Evolutionary conservation across 2,797 vertebrate genomes (phyloP).

Genomic region (Acipenser oxyrinchus): DNA sequence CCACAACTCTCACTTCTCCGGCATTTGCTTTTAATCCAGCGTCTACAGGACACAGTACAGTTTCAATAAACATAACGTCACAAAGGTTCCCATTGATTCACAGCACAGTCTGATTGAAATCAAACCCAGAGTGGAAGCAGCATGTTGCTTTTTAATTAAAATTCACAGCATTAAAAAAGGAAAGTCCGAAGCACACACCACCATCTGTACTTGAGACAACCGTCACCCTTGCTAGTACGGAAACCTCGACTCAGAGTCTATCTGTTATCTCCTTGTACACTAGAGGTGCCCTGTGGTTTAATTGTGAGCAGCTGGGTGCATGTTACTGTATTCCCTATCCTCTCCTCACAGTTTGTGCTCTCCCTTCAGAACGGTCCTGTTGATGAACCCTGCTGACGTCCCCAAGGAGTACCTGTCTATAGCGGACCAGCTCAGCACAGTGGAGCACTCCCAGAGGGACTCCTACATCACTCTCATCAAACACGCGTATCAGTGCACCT

Average conservation of each 20-base stretch:
- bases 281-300: no score
- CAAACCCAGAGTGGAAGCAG: neutral
- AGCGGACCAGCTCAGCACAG: constrained; percentile 65
- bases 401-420: constrained; percentile 76
- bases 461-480: constrained; percentile 69
- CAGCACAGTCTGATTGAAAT: constrained; percentile 17
- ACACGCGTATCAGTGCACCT: constrained; percentile 80
- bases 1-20: no score
- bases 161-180: no score
- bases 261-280: no score
- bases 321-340: neutral
- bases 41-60: no score
- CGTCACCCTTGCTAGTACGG: no score
- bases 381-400: constrained; percentile 81
- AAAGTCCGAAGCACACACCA: no score
- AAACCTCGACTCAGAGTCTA: no score
- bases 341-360: neutral
- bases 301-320: no score
- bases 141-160: constrained; percentile 12
- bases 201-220: no score
- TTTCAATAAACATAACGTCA: no score
- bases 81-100: constrained; percentile 20
- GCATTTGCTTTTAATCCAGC: no score
- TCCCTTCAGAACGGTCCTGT: constrained; percentile 73
- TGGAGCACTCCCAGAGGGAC: constrained; percentile 50